Evolutionary conservation across 1,140 invertebrate genomes (phyloP).

Genomic region (Apis florea): DNA sequence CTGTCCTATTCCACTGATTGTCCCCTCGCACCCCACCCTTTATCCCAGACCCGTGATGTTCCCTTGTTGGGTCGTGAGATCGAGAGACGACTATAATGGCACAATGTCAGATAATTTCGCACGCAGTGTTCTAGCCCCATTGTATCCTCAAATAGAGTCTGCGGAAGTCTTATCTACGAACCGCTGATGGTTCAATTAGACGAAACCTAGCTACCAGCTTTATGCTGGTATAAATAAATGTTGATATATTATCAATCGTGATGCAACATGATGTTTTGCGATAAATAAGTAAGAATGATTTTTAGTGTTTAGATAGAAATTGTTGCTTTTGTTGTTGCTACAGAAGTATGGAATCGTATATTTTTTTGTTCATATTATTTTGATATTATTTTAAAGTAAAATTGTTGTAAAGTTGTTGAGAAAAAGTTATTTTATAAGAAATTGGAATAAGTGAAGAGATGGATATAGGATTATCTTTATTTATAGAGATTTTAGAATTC

Average conservation of each 20-base stretch:
- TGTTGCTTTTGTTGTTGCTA: neutral
- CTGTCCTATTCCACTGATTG: conserved; percentile 34
- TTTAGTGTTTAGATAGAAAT: neutral
- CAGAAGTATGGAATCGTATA: no score
- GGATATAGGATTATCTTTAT: no score
- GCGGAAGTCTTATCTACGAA: conserved; percentile 37
- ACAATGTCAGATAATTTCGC: conserved; percentile 58
- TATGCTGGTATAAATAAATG: conserved; percentile 34
- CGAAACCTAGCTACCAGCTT: conserved; percentile 15
- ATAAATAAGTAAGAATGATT: neutral
- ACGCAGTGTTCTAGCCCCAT: conserved; percentile 38
- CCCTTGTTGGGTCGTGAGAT: conserved; percentile 35
- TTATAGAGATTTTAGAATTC: no score
- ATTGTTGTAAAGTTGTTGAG: no score
- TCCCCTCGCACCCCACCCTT: conserved; percentile 20
- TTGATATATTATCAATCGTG: conserved; percentile 8
- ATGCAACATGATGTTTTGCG: neutral
- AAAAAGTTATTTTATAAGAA: no score
- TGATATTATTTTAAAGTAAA: no score
- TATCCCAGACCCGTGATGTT: neutral
- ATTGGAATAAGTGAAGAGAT: no score
- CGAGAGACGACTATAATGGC: conserved; percentile 39
- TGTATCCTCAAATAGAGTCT: conserved; percentile 38
- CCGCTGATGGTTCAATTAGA: conserved; percentile 50
- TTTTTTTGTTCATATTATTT: no score